Base-by-base conservation (phyloP, 2,113 vertebrate genomes). In the Illadopsis cleaveri region DNA sequence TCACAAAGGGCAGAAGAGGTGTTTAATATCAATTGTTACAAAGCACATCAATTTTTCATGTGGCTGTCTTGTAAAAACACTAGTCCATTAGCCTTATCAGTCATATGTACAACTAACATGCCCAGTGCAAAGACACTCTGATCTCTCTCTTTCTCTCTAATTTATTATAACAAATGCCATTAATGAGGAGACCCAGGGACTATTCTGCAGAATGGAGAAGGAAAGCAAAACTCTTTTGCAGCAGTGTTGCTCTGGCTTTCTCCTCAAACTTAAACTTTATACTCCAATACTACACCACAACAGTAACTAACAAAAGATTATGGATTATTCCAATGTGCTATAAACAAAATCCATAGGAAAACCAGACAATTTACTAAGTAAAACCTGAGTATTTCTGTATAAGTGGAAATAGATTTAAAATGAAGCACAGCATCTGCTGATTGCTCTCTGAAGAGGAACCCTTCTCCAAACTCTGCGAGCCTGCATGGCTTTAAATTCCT, bases 31-130 rank as follows among this genome's bases (percentile, higher is more conserved):
- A 42, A 62, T 80, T 79, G 80, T 73, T 91, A 90, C 68, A 70
- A 92, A 57, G 44, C 23, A 4, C 56, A 95, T 77, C 57, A 87
- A 92, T 96, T 94, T 86, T 96, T 91, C 79, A 81, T 40, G 53
- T 69, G 61, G 6, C 42, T 62, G 58, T 25, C 90, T 91, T 87
- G 68, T 21, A 82, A 76, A 96, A 93, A 89, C 92, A 77, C 90
- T 28, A 76, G 90, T 65, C 69, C 79, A 96, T 96, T 96, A 91
- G 72, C 82, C 51, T 96, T 94, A 96, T 91, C 90, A 94, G 66
- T 89, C 84, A 90, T 81, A 94, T 48, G 50, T 88, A 71, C 80
- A 88, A 60, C 56, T 81, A 92, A 91, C 82, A 85, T 90, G 73
- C 35, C 51, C 53, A 78, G 76, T 91, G 72, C 84, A 94, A 84